Base-by-base conservation (phyloP, 2,113 vertebrate genomes). In the Anser brachyrhynchus region DNA sequence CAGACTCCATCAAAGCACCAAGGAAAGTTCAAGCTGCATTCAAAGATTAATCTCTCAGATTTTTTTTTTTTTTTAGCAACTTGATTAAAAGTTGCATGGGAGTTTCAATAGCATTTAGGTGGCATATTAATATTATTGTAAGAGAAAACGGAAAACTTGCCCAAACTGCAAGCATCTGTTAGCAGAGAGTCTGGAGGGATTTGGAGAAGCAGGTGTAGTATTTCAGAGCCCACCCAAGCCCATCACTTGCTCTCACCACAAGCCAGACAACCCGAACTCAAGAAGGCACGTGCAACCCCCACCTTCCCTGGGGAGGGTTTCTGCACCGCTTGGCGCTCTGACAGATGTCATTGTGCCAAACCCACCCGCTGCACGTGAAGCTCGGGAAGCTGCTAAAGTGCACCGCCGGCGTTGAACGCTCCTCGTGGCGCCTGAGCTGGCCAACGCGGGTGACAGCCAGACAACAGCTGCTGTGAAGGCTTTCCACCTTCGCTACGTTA, bases 331-430 rank as follows among this genome's bases (percentile, higher is more conserved):
- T 6, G 8, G 33, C 26, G 26, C 57, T n/a, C 6, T 6, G 33
- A 23, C 11, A 3, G 13, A 15, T 4, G 13, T 4, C 10, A 2
- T 3, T 0, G 5, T 2, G 3, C 14, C 29, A 57, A 0, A 13
- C 18, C 58, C 12, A 26, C 29, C 57, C 52, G 13, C 2, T 0
- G 15, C 3, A 15, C 1, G 5, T 0, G 14, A 39, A 9, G 74
- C 41, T 43, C 57, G 49, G n/a, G 17, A 23, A 90, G 62, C 4
- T 31, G 31, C 58, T 41, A 3, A 64, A 1, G 11, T 11, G 6
- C n/a, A 6, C 33, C 54, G 54, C 37, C 5, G 10, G 11, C 44
- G n/a, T 8, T 20, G 74, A 62, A 22, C 65, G 52, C 54, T 67
- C 33, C 13, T 5, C 0, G 4, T 1, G 12, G 28, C 26, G 77